phyloP scores from a whole-genome alignment of 2,797 vertebrate species.

The Denticeps clupeoides region DNA sequence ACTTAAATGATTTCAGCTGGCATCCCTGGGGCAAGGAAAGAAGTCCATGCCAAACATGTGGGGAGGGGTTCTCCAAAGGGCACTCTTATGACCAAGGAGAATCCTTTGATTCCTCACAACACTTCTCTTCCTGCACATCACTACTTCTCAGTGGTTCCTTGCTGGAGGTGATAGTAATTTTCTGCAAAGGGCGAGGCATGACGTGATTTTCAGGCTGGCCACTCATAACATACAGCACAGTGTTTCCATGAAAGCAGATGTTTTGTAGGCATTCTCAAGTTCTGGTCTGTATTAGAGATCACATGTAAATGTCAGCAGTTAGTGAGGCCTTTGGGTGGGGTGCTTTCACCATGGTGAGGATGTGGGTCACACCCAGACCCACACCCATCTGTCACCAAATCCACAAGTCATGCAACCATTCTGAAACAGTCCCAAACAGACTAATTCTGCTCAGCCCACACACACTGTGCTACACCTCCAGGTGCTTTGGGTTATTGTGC shows the following conservation, averaged over 20 bases:
- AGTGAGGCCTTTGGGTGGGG: background rate
- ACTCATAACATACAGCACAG: too few relatives aligned
- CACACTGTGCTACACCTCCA: too few relatives aligned
- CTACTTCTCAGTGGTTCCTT: slow-evolving; percentile 10
- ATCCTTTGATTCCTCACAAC: slow-evolving; percentile 15
- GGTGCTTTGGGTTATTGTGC: too few relatives aligned
- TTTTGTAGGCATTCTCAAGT: too few relatives aligned
- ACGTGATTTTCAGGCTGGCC: too few relatives aligned
- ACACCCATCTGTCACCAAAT: slow-evolving; percentile 3
- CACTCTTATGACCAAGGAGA: slow-evolving; percentile 7
- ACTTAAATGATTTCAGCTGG: slow-evolving; percentile 14
- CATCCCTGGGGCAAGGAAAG: slow-evolving; percentile 2
- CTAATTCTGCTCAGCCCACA: background rate
- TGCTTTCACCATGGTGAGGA: background rate
- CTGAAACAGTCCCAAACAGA: background rate
- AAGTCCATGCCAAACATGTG: background rate
- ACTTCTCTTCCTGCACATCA: slow-evolving; percentile 1
- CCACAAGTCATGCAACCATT: background rate
- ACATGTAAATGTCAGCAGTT: background rate
- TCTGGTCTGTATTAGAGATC: background rate
- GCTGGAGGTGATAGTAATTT: slow-evolving; percentile 10
- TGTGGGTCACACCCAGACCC: background rate
- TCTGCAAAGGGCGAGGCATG: too few relatives aligned
- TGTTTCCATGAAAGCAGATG: too few relatives aligned
- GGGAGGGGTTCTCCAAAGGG: slow-evolving; percentile 7